Percentiles rank a stretch among this genome's conserved stretches.
These are phyloP conservation scores for Narcine bancroftii DNA, from an alignment of 2,113 vertebrate genomes.

Conservation along the genomic window DNA sequence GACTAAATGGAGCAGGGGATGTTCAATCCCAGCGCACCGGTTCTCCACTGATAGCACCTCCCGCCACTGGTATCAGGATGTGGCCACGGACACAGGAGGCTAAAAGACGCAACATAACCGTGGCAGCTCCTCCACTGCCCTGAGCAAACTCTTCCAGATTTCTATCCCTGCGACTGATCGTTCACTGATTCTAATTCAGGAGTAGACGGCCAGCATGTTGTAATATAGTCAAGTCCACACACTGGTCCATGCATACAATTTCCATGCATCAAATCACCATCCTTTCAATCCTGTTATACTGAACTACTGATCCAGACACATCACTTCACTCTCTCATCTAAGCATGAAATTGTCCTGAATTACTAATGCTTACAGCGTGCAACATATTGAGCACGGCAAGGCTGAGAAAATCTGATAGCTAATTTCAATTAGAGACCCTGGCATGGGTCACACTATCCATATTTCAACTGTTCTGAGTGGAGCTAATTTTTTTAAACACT, in stretches of 20 bases:
- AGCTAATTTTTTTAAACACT: not conserved
- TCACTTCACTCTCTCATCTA: not conserved
- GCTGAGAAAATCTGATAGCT: not conserved
- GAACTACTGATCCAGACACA: slow-evolving; percentile 12
- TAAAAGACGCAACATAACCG: not conserved
- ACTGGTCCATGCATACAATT: not conserved
- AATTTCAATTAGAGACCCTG: not conserved
- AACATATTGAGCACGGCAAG: not conserved
- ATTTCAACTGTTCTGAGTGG: not conserved
- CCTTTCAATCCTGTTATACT: not conserved
- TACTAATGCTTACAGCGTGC: not conserved
- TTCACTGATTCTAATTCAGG: not conserved
- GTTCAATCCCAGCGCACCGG: too few relatives aligned
- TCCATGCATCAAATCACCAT: not conserved
- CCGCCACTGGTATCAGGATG: too few relatives aligned
- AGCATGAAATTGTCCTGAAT: slow-evolving; percentile 10
- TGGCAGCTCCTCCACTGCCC: not conserved
- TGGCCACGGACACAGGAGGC: too few relatives aligned
- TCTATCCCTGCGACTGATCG: not conserved
- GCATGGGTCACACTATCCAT: not conserved
- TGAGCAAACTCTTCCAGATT: not conserved
- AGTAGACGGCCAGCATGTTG: not conserved
- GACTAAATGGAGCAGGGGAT: too few relatives aligned
- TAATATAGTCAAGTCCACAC: not conserved
- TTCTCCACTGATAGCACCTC: too few relatives aligned